These are phyloP conservation scores for Clangula hyemalis DNA, from an alignment of 2,797 vertebrate genomes.

Conservation along the genomic window DNA sequence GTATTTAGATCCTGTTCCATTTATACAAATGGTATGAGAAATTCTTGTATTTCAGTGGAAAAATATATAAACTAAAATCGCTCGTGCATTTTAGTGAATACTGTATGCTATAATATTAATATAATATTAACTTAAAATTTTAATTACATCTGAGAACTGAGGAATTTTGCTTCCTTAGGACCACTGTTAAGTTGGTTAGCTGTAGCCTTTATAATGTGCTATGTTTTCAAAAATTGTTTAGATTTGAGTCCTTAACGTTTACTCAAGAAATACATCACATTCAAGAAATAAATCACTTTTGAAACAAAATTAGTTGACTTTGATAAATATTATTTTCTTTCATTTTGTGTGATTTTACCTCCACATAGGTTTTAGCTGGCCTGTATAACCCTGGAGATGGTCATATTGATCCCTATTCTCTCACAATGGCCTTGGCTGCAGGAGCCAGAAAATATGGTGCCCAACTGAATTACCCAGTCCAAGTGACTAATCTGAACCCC, in stretches of 20 bases:
- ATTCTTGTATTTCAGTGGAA: neutral
- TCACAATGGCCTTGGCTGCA: constrained; percentile 96
- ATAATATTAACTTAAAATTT: too few relatives aligned
- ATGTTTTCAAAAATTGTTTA: constrained; percentile 2
- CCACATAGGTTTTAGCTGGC: constrained; percentile 89
- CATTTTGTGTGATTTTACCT: constrained; percentile 13
- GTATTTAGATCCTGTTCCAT: neutral
- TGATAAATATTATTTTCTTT: neutral
- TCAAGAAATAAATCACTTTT: neutral
- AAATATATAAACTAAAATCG: neutral
- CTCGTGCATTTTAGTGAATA: neutral
- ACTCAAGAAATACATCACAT: neutral
- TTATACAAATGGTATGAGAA: neutral
- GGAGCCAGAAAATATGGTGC: constrained; percentile 94
- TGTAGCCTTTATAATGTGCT: neutral
- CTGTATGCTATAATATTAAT: neutral
- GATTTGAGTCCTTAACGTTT: neutral
- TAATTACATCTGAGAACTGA: neutral
- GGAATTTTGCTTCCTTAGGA: neutral
- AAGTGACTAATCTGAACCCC: constrained; percentile 84
- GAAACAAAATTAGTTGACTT: neutral
- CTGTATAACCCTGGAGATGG: constrained; percentile 96
- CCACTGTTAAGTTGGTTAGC: neutral
- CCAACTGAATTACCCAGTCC: constrained; percentile 88
- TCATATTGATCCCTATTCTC: constrained; percentile 97